Percentiles rank a stretch among this genome's conserved stretches.
phyloP scores from a whole-genome alignment of 2,888 invertebrate species.

The Embidobia sp. region DNA sequence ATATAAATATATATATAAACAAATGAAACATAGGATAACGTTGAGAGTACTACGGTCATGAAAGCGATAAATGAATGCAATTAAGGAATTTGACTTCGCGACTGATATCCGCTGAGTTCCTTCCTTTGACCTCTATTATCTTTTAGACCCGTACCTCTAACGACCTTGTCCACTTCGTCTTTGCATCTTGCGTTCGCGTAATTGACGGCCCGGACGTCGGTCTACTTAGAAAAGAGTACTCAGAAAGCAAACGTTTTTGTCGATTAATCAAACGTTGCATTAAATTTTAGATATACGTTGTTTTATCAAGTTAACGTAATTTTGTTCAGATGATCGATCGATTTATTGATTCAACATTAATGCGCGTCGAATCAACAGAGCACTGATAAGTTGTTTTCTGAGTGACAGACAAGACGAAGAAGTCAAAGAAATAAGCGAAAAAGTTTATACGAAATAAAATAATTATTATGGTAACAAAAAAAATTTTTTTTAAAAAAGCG shows the following conservation, averaged over 20 bases:
- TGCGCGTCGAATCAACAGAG: neutral
- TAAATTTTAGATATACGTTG: neutral
- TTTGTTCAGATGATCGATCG: neutral
- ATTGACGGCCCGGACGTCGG: conserved; percentile 2
- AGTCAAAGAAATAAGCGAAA: conserved; percentile 56
- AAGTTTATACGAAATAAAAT: conserved; percentile 41
- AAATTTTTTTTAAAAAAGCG: conserved; percentile 37
- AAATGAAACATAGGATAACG: conserved; percentile 76
- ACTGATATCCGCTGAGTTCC: conserved; percentile 40
- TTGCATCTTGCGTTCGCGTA: conserved; percentile 17
- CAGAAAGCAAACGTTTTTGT: conserved; percentile 1
- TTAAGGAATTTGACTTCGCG: conserved; percentile 61
- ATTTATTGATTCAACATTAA: conserved; percentile 5
- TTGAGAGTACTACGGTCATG: conserved; percentile 70
- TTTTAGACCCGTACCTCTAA: conserved; percentile 21
- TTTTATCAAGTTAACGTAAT: neutral
- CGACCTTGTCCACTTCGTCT: conserved; percentile 21
- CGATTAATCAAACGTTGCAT: neutral
- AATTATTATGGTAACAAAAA: conserved; percentile 10
- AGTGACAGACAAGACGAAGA: conserved; percentile 38
- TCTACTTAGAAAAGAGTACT: neutral
- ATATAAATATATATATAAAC: conserved; percentile 60
- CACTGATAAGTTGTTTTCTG: conserved; percentile 8
- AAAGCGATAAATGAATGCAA: conserved; percentile 67
- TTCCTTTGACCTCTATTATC: conserved; percentile 47